These are phyloP conservation scores for Prunella strophiata DNA, from an alignment of 2,797 vertebrate genomes.

Conservation along the genomic window DNA sequence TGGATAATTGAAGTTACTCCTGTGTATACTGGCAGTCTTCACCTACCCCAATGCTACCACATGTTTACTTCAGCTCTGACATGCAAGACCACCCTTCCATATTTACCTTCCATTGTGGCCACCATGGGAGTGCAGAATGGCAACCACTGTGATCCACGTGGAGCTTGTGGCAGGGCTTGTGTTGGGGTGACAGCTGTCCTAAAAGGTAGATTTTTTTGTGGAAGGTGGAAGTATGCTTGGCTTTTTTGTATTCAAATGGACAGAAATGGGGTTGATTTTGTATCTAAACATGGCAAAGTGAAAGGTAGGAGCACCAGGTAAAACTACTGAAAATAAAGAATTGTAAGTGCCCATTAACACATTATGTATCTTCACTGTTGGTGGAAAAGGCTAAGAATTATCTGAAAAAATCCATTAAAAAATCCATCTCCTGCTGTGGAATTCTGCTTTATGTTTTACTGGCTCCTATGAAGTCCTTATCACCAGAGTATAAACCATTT, in stretches of 20 bases:
- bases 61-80: slow-evolving; percentile 26
- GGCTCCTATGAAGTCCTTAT: slow-evolving; percentile 8
- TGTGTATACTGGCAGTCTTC: not conserved
- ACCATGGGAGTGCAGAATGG: not conserved
- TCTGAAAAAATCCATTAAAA: not conserved
- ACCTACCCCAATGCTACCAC: not conserved
- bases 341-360: not conserved
- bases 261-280: not conserved
- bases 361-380: not conserved
- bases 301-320: not conserved
- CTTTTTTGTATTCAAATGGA: not conserved
- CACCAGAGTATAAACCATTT: slow-evolving; percentile 4
- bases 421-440: not conserved
- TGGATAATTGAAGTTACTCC: not conserved
- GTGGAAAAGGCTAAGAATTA: not conserved
- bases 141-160: not conserved
- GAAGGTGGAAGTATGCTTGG: not conserved
- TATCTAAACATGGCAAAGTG: not conserved
- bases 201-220: not conserved
- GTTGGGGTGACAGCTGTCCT: not conserved
- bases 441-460: not conserved
- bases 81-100: not conserved
- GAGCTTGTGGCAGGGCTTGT: not conserved
- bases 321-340: not conserved
- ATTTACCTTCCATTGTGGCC: not conserved